Evolutionary conservation across 2,113 vertebrate species (phyloP).

Genomic region (Gymnogyps californianus): DNA sequence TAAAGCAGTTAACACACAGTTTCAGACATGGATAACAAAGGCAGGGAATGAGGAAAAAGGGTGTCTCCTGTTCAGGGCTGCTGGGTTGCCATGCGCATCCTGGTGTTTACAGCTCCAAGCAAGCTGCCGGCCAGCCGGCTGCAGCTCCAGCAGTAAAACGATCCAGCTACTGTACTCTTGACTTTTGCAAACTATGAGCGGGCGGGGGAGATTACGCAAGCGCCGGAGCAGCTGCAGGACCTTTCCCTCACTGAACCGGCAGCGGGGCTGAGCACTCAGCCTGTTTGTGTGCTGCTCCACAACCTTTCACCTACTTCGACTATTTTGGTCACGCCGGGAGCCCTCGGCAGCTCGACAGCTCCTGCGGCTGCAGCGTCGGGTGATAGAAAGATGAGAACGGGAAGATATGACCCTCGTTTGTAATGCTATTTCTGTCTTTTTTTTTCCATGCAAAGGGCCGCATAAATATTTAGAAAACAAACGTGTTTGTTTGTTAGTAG

Average conservation of each 20-base stretch:
- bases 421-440: neutral
- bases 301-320: constrained; percentile 57
- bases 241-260: constrained; percentile 40
- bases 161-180: constrained; percentile 42
- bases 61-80: neutral
- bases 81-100: neutral
- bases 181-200: neutral
- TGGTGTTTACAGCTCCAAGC: neutral
- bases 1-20: neutral
- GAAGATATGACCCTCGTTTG: neutral
- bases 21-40: neutral
- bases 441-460: neutral
- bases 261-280: neutral
- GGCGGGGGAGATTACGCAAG: neutral
- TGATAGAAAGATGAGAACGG: constrained; percentile 9
- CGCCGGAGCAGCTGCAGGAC: neutral
- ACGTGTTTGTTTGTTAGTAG: neutral
- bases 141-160: neutral
- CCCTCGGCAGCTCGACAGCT: neutral
- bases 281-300: constrained; percentile 23
- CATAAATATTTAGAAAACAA: constrained; percentile 3
- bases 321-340: neutral
- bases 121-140: neutral
- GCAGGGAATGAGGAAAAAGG: neutral
- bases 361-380: neutral